A percentile compares a stretch with the other conserved stretches of the same genome.
Evolutionary conservation across 1,140 invertebrate genomes (phyloP).

Genomic region (Geopemphigus sp.): DNA sequence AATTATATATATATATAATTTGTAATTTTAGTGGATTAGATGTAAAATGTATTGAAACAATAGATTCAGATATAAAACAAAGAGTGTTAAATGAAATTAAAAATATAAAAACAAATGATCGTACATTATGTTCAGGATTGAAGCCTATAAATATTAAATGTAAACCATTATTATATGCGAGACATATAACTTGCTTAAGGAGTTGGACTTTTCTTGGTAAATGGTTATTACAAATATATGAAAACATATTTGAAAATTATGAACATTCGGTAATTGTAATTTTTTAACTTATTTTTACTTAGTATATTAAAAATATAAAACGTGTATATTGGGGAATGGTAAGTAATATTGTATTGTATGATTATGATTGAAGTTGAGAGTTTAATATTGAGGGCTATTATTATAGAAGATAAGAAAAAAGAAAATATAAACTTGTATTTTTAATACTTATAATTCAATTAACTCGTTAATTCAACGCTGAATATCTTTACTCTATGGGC

Average conservation of each 20-base stretch:
- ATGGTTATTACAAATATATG: slow-evolving; percentile 32
- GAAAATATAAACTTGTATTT: no score
- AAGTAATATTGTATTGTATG: no score
- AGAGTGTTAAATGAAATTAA: slow-evolving; percentile 14
- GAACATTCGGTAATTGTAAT: slow-evolving; percentile 29
- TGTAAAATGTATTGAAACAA: slow-evolving; percentile 15
- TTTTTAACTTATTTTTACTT: no score
- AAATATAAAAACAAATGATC: slow-evolving; percentile 25
- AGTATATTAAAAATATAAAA: no score
- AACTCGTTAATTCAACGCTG: no score
- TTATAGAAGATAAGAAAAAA: no score
- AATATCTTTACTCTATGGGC: no score
- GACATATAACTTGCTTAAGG: not conserved
- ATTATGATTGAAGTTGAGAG: no score
- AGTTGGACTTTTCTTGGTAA: slow-evolving; percentile 10
- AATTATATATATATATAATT: not conserved
- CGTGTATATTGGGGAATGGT: no score
- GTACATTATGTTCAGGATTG: not conserved
- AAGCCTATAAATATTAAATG: not conserved
- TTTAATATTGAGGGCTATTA: no score
- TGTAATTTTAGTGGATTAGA: slow-evolving; percentile 25
- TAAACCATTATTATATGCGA: not conserved
- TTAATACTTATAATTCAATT: no score
- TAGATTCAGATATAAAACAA: slow-evolving; percentile 3
- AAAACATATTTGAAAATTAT: slow-evolving; percentile 38